phyloP scores from a whole-genome alignment of 2,797 vertebrate species.

The Sebastes aleutianus region DNA sequence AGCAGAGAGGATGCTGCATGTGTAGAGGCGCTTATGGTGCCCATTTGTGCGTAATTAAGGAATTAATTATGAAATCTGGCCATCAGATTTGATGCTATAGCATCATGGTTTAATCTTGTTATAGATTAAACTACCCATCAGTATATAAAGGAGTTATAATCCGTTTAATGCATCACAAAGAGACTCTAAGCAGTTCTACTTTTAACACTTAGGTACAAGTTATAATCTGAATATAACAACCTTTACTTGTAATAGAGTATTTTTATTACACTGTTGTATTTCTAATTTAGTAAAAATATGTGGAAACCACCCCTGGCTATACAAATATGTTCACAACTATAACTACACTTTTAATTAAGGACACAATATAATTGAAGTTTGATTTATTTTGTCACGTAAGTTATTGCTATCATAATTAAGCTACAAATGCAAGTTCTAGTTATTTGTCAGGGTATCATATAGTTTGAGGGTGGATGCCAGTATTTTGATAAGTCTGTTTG shows the following conservation, averaged over 20 bases:
- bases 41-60: slow-evolving; percentile 16
- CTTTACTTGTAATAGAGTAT: neutral
- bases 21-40: neutral
- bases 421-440: neutral
- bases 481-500: neutral
- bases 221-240: too few species aligned
- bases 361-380: neutral
- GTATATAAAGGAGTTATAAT: neutral
- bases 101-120: too few species aligned
- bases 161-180: neutral
- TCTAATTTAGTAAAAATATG: neutral
- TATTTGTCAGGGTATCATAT: neutral
- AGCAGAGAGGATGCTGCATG: neutral
- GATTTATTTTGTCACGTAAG: neutral
- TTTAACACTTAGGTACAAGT: neutral
- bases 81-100: neutral
- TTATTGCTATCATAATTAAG: neutral
- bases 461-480: fast-evolving
- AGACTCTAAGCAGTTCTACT: neutral
- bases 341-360: neutral
- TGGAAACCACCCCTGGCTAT: neutral
- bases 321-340: neutral
- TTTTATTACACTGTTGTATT: neutral
- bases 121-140: neutral
- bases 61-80: neutral